Conservation (phyloP, 1,140 invertebrate species). For the Dysdera silvatica region DNA sequence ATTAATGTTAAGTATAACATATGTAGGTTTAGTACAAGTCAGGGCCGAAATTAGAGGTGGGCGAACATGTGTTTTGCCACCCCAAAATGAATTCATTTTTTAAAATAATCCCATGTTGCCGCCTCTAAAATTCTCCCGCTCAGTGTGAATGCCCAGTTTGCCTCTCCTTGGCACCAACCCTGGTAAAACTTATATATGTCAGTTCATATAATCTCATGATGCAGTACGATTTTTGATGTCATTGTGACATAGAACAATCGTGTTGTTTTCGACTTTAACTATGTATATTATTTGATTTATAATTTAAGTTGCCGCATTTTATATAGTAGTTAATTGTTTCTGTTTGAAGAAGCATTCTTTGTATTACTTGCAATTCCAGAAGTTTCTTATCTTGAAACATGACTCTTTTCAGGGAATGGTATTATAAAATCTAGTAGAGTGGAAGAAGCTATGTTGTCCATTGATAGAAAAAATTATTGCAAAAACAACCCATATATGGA, state of each 20-base stretch:
- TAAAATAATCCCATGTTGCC: too few species aligned
- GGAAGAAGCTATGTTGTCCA: constrained; percentile 69
- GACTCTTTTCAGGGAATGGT: constrained; percentile 64
- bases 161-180: not conserved
- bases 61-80: too few species aligned
- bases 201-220: not conserved
- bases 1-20: too few species aligned
- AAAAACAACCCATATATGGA: constrained; percentile 73
- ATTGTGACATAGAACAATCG: not conserved
- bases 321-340: not conserved
- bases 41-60: too few species aligned
- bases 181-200: not conserved
- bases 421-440: constrained; percentile 73
- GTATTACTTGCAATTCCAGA: not conserved
- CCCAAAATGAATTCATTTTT: too few species aligned
- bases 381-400: not conserved
- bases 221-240: not conserved
- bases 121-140: too few species aligned
- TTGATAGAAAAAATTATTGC: constrained; percentile 74
- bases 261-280: not conserved
- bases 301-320: not conserved
- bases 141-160: too few species aligned
- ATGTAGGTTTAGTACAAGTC: too few species aligned
- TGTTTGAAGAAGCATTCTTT: not conserved
- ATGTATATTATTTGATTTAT: not conserved